A percentile compares a stretch with the other conserved stretches of the same genome.
Conservation (phyloP, 2,113 vertebrate species). For the Tyto alba region DNA sequence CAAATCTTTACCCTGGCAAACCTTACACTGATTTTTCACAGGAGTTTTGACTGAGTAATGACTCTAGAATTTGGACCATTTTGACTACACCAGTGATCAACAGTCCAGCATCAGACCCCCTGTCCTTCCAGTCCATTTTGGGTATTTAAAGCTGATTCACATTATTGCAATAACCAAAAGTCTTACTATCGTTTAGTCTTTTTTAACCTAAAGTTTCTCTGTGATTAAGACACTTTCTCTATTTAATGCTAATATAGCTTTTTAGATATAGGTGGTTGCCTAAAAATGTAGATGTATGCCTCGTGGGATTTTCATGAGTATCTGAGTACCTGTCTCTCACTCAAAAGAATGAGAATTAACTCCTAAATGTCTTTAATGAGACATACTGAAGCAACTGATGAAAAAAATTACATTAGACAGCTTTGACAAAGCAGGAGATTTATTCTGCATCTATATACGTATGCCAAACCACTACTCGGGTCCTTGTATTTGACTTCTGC, state of each 20-base stretch:
- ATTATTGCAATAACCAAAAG: background rate
- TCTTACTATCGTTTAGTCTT: background rate
- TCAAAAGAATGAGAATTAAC: background rate
- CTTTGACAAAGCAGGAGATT: background rate
- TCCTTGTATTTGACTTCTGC: background rate
- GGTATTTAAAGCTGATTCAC: background rate
- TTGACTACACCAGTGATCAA: background rate
- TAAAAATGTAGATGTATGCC: background rate
- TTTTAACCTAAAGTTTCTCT: background rate
- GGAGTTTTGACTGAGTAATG: conserved; percentile 6
- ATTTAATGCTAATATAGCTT: background rate
- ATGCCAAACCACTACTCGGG: background rate
- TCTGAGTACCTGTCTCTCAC: background rate
- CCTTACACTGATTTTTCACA: background rate
- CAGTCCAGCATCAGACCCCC: background rate
- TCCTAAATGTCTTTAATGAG: background rate
- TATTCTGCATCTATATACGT: too few species aligned
- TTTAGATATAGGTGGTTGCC: background rate
- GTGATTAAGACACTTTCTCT: background rate
- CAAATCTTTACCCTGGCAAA: conserved; percentile 59
- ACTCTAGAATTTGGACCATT: conserved; percentile 17
- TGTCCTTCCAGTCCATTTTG: background rate
- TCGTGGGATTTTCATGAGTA: background rate
- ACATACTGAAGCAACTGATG: background rate
- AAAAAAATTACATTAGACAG: background rate